Base-by-base conservation (phyloP, 2,113 vertebrate species). In the Andinoacara biseriatus region DNA sequence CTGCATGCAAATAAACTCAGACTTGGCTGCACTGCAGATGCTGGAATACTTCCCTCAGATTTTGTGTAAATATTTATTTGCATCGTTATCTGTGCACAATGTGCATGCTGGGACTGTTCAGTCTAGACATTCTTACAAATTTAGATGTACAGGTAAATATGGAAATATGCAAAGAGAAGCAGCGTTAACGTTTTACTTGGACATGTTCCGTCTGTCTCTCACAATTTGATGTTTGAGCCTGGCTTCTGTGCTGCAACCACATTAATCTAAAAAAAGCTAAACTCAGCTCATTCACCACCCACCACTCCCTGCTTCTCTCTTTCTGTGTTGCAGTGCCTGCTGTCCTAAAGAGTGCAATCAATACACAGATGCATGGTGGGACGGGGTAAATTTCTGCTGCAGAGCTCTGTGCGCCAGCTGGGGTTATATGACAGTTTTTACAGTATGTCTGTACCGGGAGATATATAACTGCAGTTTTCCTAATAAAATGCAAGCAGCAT, bases 331-430 rank as follows among this genome's bases (percentile, higher is more conserved):
- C 84, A 84, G 72, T 87, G 80, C 60, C 79, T 76, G 52, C 84
- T 87, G 86, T 86, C 89, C 81, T 10, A 88, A 89, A 85, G 85
- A 90, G 86, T 76, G 57, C 78, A 87, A 94, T 94, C 93, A 65
- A 93, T 94, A 92, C 65, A 40, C 33, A 92, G 83, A 89, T 90
- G 84, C 90, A 86, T 61, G 72, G 87, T 86, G 85, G 89, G 87
- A 85, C 10, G 11, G 84, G 80, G 87, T 78, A 86, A 3, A 78
- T 76, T 86, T 86, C 79, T 91, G 89, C 90, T 84, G 90, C 90
- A 93, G 87, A 86, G 86, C 80, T 52, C 49, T 60, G 56, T 35
- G 31, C 74, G 52, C 76, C 82, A 80, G 63, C 74, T 63, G 38
- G 22, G 56, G 83, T 83, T 74, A 59, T 57, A 35, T 22, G 59